A percentile compares a stretch with the other conserved stretches of the same genome.
Evolutionary conservation across 1,140 invertebrate genomes (phyloP).

Genomic region (Acromyrmex charruanus): DNA sequence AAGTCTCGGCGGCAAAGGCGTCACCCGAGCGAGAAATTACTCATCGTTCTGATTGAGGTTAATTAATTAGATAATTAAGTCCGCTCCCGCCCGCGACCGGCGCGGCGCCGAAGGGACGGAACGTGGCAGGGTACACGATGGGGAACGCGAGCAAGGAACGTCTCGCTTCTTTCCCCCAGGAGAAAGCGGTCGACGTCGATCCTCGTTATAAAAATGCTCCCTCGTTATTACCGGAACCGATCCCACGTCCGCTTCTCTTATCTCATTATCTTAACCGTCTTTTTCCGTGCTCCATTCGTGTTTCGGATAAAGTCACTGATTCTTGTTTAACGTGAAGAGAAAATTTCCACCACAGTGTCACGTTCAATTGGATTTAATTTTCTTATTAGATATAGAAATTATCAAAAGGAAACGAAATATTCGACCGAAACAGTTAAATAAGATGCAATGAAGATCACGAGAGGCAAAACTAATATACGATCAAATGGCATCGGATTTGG

Average conservation of each 20-base stretch:
- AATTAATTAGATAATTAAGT: constrained; percentile 88
- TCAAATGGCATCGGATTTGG: not conserved
- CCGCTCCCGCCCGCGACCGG: constrained; percentile 63
- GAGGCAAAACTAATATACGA: not conserved
- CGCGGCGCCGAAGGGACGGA: constrained; percentile 11
- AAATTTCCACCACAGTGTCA: not conserved
- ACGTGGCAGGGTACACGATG: constrained; percentile 44
- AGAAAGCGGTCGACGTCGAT: constrained; percentile 66
- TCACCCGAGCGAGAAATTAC: constrained; percentile 87
- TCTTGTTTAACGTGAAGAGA: not conserved
- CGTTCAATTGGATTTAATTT: not conserved
- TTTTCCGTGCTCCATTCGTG: not conserved
- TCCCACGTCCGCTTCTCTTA: constrained; percentile 44
- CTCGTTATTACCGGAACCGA: constrained; percentile 66
- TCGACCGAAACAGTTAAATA: not conserved
- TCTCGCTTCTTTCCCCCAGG: constrained; percentile 48
- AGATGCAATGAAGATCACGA: not conserved
- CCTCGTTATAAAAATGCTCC: constrained; percentile 74
- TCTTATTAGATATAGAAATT: constrained; percentile 7
- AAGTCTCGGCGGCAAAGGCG: constrained; percentile 85
- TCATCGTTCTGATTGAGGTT: constrained; percentile 87
- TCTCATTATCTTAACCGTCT: constrained; percentile 65
- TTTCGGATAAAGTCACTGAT: not conserved
- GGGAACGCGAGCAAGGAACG: constrained; percentile 27
- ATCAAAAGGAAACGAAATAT: not conserved